These are phyloP conservation scores for Melanaphis sacchari DNA, from an alignment of 1,140 invertebrate genomes.

Conservation along the genomic window DNA sequence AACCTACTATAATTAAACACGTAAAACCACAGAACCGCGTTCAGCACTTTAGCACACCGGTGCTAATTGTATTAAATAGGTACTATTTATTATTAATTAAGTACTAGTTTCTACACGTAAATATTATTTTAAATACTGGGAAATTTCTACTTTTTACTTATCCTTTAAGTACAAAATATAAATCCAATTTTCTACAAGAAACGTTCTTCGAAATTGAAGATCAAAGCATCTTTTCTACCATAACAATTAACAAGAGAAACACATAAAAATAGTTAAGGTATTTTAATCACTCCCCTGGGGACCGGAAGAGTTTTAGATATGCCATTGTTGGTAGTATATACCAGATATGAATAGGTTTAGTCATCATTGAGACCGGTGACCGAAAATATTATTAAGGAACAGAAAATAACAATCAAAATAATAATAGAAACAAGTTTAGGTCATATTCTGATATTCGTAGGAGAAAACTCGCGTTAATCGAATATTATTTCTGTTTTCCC, in stretches of 20 bases:
- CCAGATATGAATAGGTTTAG: not conserved
- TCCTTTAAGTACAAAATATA: not conserved
- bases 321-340: not conserved
- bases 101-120: not conserved
- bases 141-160: not conserved
- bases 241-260: not conserved
- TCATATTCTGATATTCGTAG: not conserved
- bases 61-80: not conserved
- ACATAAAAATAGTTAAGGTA: not conserved
- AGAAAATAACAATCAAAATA: not conserved
- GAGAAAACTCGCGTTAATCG: not conserved
- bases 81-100: too few species aligned
- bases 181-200: not conserved
- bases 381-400: not conserved
- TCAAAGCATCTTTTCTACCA: not conserved
- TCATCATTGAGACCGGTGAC: not conserved
- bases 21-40: not conserved
- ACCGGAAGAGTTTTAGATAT: not conserved
- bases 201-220: not conserved
- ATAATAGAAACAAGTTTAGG: not conserved
- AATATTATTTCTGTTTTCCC: conserved; percentile 50
- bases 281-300: not conserved
- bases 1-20: not conserved
- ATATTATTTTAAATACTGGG: not conserved
- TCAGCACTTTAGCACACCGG: not conserved